phyloP scores from a whole-genome alignment of 2,113 vertebrate species.

The Menidia beryllina region DNA sequence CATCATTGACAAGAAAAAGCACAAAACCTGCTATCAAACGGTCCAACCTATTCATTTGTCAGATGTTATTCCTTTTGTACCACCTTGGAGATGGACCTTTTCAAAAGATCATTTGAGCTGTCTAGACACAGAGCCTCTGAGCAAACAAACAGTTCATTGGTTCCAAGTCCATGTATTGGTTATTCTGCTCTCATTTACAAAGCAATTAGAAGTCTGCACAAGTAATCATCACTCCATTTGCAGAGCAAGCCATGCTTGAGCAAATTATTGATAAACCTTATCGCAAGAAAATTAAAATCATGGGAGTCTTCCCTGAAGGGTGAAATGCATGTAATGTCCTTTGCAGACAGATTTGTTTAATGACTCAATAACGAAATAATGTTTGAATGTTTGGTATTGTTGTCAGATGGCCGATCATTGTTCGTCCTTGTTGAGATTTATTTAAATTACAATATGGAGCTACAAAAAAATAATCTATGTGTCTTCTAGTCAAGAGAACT shows the following conservation, averaged over 20 bases:
- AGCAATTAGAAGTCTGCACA: constrained; percentile 62
- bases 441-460: constrained; percentile 38
- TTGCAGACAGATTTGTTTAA: constrained; percentile 39
- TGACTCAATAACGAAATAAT: constrained; percentile 21
- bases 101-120: constrained; percentile 4
- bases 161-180: constrained; percentile 47
- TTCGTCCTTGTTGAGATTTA: constrained; percentile 35
- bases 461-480: constrained; percentile 32
- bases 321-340: constrained; percentile 36
- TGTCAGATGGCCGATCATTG: constrained; percentile 25
- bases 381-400: constrained; percentile 13
- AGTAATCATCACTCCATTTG: constrained; percentile 68
- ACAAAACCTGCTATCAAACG: constrained; percentile 20
- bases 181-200: constrained; percentile 56
- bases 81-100: constrained; percentile 16
- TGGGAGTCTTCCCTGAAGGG: constrained; percentile 27
- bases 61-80: constrained; percentile 31
- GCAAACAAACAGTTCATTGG: constrained; percentile 42
- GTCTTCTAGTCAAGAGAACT: constrained; percentile 36
- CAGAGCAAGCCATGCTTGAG: constrained; percentile 65
- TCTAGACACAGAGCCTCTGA: constrained; percentile 20
- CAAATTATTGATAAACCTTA: constrained; percentile 70
- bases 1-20: constrained; percentile 9
- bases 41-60: constrained; percentile 21
- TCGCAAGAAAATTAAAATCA: constrained; percentile 60